These are phyloP conservation scores for Neosilurus hyrtlii DNA, from an alignment of 2,797 vertebrate species.

Conservation along the genomic window DNA sequence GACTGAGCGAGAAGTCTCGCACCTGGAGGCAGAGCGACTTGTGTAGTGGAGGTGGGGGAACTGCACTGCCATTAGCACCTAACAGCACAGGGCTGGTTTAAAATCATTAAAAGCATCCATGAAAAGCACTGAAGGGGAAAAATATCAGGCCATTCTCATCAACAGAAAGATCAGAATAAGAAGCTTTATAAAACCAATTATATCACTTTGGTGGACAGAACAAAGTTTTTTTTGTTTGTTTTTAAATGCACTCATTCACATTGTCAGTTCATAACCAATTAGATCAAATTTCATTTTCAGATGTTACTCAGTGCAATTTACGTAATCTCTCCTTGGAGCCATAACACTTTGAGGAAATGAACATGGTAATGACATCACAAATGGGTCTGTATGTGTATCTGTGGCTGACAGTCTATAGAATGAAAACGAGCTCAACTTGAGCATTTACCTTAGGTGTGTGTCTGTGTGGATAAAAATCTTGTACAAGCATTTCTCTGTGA, in stretches of 20 bases:
- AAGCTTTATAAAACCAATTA: constrained; percentile 29
- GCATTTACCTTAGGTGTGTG: constrained; percentile 39
- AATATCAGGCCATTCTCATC: constrained; percentile 20
- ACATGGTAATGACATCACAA: constrained; percentile 43
- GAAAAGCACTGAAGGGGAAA: constrained; percentile 48
- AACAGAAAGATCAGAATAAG: constrained; percentile 15
- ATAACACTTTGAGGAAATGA: constrained; percentile 52
- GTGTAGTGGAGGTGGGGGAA: constrained; percentile 28
- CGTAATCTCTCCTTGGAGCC: constrained; percentile 52
- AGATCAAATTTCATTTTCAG: constrained; percentile 40
- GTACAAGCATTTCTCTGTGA: constrained; percentile 65
- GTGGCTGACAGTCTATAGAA: constrained; percentile 31
- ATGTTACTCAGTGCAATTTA: constrained; percentile 69
- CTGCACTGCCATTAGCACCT: constrained; percentile 41
- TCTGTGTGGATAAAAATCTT: constrained; percentile 49
- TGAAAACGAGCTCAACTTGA: constrained; percentile 41
- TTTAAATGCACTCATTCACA: constrained; percentile 47
- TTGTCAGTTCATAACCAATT: constrained; percentile 55
- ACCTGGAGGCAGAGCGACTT: constrained; percentile 26
- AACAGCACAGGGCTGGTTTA: constrained; percentile 33
- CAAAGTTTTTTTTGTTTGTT: background rate
- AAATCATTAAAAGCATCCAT: constrained; percentile 22
- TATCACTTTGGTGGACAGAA: constrained; percentile 44
- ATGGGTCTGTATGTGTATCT: constrained; percentile 34
- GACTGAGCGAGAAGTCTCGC: constrained; percentile 51